Evolutionary conservation across 2,888 invertebrate species (phyloP).

Genomic region (Cyaniris semiargus): DNA sequence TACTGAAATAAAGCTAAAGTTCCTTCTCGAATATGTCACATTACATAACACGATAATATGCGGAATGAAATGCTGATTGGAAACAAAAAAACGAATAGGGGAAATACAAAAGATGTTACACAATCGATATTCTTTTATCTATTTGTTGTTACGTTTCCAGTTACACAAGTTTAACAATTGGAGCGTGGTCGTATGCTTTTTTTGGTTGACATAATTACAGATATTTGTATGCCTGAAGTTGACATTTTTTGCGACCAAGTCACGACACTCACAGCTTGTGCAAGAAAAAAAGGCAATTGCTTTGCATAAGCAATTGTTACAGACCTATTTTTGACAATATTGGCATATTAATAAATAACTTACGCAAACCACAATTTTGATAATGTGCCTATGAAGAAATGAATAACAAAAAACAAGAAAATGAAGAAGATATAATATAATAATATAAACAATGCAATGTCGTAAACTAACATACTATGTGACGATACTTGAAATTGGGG

Average conservation of each 20-base stretch:
- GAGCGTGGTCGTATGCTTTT: conserved; percentile 39
- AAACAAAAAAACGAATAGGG: conserved; percentile 20
- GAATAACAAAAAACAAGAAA: not conserved
- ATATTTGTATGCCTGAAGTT: conserved; percentile 15
- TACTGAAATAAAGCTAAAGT: not conserved
- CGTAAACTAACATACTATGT: not conserved
- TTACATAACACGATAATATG: not conserved
- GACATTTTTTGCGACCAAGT: not conserved
- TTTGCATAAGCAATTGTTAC: not conserved
- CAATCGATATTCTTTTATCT: conserved; percentile 27
- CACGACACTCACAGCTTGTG: not conserved
- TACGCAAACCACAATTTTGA: not conserved
- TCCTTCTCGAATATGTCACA: not conserved
- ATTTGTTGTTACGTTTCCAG: conserved; percentile 40
- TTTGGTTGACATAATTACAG: conserved; percentile 37
- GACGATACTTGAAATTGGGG: not conserved
- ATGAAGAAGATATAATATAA: not conserved
- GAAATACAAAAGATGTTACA: conserved; percentile 21
- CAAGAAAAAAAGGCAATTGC: conserved; percentile 1
- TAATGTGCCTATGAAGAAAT: not conserved
- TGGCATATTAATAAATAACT: not conserved
- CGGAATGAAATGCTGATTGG: conserved; percentile 20
- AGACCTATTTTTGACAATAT: not conserved
- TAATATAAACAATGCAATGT: not conserved
- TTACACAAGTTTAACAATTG: conserved; percentile 40